Percentiles rank a stretch among this genome's conserved stretches.
phyloP scores from a whole-genome alignment of 2,797 vertebrate genomes.

The Nannoperca australis region DNA sequence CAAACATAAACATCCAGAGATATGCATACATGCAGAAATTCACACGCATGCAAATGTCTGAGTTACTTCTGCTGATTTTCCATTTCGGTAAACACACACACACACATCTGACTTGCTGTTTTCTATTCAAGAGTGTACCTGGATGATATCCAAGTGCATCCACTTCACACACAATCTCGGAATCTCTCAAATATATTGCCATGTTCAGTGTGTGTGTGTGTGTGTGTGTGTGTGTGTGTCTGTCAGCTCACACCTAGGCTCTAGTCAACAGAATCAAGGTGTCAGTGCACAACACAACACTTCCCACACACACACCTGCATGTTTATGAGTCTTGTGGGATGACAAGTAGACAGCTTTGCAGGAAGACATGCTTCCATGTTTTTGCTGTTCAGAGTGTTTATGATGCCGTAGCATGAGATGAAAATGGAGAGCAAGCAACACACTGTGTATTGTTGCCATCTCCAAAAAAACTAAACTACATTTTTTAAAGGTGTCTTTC shows the following conservation, averaged over 20 bases:
- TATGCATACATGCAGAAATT: neutral
- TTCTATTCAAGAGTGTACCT: constrained; percentile 14
- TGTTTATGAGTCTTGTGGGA: constrained; percentile 58
- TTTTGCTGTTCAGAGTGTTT: neutral
- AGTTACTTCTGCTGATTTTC: constrained; percentile 21
- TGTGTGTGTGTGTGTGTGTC: constrained; percentile 9
- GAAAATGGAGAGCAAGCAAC: neutral
- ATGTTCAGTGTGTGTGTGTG: constrained; percentile 2
- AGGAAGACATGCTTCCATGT: constrained; percentile 23
- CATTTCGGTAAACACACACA: neutral
- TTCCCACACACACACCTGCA: constrained; percentile 62
- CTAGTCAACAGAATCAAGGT: constrained; percentile 68
- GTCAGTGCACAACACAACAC: constrained; percentile 60
- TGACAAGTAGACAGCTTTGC: constrained; percentile 15
- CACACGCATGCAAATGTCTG: neutral
- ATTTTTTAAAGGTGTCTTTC: neutral
- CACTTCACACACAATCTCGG: constrained; percentile 60
- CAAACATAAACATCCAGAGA: constrained; percentile 2
- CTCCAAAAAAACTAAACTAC: neutral
- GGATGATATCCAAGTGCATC: constrained; percentile 38
- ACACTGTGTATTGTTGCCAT: neutral
- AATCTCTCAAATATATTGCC: constrained; percentile 55
- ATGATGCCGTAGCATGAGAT: neutral
- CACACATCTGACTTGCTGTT: constrained; percentile 15
- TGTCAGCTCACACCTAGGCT: constrained; percentile 63